A percentile compares a stretch with the other conserved stretches of the same genome.
These are phyloP conservation scores for Pelusios castaneus DNA, from an alignment of 2,113 vertebrate genomes.

Conservation along the genomic window DNA sequence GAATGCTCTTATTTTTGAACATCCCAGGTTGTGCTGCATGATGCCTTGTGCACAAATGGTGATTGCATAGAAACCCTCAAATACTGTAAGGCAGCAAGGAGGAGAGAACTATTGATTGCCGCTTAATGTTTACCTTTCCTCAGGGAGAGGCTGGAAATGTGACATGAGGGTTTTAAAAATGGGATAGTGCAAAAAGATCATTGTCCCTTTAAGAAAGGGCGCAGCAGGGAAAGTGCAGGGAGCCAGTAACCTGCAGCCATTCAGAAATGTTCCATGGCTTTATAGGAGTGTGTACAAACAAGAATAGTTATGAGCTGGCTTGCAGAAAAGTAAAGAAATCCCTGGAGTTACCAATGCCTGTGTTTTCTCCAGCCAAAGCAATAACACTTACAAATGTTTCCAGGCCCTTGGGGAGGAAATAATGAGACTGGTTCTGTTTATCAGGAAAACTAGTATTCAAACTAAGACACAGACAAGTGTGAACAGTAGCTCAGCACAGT, in stretches of 20 bases:
- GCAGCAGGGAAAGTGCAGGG: neutral
- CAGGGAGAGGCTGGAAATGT: neutral
- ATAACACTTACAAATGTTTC: neutral
- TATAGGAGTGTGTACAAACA: neutral
- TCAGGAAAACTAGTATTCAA: neutral
- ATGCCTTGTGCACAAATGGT: neutral
- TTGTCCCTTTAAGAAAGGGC: neutral
- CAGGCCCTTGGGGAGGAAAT: rapidly evolving
- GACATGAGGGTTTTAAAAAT: neutral
- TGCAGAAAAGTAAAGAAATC: neutral
- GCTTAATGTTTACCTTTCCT: neutral
- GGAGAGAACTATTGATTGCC: neutral
- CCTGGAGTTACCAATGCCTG: neutral
- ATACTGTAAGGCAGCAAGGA: neutral
- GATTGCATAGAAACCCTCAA: no score
- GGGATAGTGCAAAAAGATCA: neutral
- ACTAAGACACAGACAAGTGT: rapidly evolving
- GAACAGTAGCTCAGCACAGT: neutral
- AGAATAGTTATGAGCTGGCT: rapidly evolving
- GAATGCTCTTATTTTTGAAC: neutral
- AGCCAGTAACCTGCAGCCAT: neutral
- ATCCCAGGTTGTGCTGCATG: rapidly evolving
- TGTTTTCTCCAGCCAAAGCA: neutral
- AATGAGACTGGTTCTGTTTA: neutral
- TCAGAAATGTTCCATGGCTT: neutral